Evolutionary conservation across 37 sponge, comb jelly and placozoan genomes (phyloP).

Genomic region (Aphrocallistes beatrix): DNA sequence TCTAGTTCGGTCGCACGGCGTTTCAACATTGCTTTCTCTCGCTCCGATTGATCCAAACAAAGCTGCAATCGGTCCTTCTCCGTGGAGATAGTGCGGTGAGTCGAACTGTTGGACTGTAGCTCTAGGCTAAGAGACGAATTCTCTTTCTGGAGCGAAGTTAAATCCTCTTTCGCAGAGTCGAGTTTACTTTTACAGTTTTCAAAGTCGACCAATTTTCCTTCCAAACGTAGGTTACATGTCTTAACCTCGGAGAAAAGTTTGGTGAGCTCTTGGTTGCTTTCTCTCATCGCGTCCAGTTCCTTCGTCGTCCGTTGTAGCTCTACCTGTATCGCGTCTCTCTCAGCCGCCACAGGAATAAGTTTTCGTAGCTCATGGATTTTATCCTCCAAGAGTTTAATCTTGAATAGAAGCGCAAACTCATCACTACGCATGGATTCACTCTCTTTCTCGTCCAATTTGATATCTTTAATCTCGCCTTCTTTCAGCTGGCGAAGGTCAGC

Average conservation of each 20-base stretch:
- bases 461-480: not conserved
- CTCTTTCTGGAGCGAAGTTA: not conserved
- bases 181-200: not conserved
- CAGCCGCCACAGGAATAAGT: not conserved
- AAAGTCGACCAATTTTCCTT: not conserved
- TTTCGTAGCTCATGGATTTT: not conserved
- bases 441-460: not conserved
- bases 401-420: not conserved
- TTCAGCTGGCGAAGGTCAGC: not conserved
- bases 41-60: not conserved
- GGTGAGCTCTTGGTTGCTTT: not conserved
- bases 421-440: not conserved
- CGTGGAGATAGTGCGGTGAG: not conserved
- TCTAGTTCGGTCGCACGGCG: not conserved
- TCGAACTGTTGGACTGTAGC: not conserved
- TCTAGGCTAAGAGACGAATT: not conserved
- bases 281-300: not conserved
- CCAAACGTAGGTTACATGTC: not conserved
- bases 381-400: not conserved
- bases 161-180: not conserved
- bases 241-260: not conserved
- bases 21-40: not conserved
- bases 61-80: not conserved
- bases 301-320: not conserved
- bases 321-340: not conserved